Evolutionary conservation across 2,113 vertebrate species (phyloP), one percentile per base, ranked within the genome.

Genomic region (Buteo buteo): DNA sequence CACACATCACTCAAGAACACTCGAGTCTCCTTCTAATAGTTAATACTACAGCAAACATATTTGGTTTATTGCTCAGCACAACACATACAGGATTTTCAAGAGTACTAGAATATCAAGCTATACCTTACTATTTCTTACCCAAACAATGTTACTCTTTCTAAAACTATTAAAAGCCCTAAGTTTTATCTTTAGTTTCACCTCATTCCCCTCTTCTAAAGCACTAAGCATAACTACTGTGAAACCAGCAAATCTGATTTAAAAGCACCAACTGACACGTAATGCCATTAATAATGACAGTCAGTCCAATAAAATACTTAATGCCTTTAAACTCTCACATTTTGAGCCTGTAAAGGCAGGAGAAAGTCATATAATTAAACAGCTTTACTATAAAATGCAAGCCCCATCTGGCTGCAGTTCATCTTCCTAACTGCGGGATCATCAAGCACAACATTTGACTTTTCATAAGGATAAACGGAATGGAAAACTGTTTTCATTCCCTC

Each of bases 281-380:
- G 34, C 40, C 71, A 52, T 38, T 73, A 93, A 57, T 74, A 90
- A 77, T 5, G 52, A 79, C 85, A 84, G 79, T 36, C 82, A 59
- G 82, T 26, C 83, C n/a, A 70, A 95, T 71, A 89, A 94, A 91
- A 92, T 50, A 71, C 78, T 88, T 82, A 62, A 45, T 29, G 80
- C 78, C 65, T 85, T 57, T 31, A 82, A 92, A 81, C 32, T 64
- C 88, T 76, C 77, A 21, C 58, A 49, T 65, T 88, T n/a, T 32
- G 71, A 90, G 87, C 67, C 58, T 14, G 3, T 49, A 74, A 94
- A 93, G 77, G 42, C 69, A 83, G 69, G 16, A 59, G 45, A 86
- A 78, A 88, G 73, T 34, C 83, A 88, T 78, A 49, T 44, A 79
- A 94, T 86, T 57, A 34, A 86, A 82, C 57, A 69, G 49, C 61